Percentiles rank a stretch among this genome's conserved stretches.
Conservation (phyloP, 2,888 invertebrate genomes). For the Caenorhabditis becei region DNA sequence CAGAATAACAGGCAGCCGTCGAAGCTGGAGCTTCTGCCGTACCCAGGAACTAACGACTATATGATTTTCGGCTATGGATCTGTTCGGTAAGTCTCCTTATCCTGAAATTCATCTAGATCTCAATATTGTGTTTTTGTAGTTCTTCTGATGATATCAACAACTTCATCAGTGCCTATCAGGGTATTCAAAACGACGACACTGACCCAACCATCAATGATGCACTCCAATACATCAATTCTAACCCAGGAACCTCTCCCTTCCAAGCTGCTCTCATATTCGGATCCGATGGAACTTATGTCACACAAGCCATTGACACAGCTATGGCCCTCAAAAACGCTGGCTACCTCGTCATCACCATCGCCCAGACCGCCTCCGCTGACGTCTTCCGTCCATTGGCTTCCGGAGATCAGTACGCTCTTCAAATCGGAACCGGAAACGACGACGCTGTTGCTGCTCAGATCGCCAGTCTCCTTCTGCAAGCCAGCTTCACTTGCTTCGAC, state of each 20-base stretch:
- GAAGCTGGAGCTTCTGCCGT: slow-evolving; percentile 32
- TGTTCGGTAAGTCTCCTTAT: slow-evolving; percentile 22
- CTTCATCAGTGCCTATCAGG: slow-evolving; percentile 2
- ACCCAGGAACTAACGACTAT: slow-evolving; percentile 20
- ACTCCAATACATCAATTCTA: slow-evolving; percentile 1
- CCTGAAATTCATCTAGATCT: not conserved
- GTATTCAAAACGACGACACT: not conserved
- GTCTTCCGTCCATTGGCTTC: slow-evolving; percentile 37
- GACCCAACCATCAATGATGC: slow-evolving; percentile 32
- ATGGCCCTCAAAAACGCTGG: slow-evolving; percentile 14
- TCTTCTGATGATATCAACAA: not conserved
- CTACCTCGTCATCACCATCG: slow-evolving; percentile 47
- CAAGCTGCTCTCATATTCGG: slow-evolving; percentile 44
- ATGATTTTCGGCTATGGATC: slow-evolving; percentile 19
- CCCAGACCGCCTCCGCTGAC: slow-evolving; percentile 19
- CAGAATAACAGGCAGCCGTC: slow-evolving; percentile 43
- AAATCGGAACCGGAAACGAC: slow-evolving; percentile 28
- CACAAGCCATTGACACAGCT: not conserved
- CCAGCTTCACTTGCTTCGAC: slow-evolving; percentile 35
- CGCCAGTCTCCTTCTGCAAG: slow-evolving; percentile 25
- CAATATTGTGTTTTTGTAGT: slow-evolving; percentile 15
- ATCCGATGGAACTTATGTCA: slow-evolving; percentile 22
- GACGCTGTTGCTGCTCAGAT: slow-evolving; percentile 31
- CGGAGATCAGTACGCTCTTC: slow-evolving; percentile 29
- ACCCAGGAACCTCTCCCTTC: not conserved